Conservation (phyloP, 2,888 invertebrate genomes). For the Atherix ibis region DNA sequence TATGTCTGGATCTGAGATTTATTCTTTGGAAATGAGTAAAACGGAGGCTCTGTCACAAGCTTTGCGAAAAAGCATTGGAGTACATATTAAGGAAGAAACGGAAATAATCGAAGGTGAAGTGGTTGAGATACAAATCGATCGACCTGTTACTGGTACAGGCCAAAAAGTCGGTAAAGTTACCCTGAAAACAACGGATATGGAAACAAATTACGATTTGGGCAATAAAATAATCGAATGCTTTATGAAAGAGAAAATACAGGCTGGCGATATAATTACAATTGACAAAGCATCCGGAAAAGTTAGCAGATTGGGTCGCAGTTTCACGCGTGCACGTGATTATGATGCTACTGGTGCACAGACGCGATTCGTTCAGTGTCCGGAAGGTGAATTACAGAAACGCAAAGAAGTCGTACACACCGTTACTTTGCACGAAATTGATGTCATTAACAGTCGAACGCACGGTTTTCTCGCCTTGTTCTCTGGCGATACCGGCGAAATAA, state of each 20-base stretch:
- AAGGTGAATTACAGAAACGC: slow-evolving; percentile 94
- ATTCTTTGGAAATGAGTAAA: slow-evolving; percentile 97
- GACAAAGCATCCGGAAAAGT: slow-evolving; percentile 97
- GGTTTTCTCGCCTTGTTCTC: slow-evolving; percentile 96
- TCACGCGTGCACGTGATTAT: slow-evolving; percentile 91
- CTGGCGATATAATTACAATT: slow-evolving; percentile 94
- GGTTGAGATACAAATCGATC: slow-evolving; percentile 90
- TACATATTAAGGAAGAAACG: slow-evolving; percentile 92
- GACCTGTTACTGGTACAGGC: slow-evolving; percentile 80
- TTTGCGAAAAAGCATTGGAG: slow-evolving; percentile 92
- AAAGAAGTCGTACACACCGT: slow-evolving; percentile 97
- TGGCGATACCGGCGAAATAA: slow-evolving; percentile 98
- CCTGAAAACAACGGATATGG: slow-evolving; percentile 98
- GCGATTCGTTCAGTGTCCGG: slow-evolving; percentile 94
- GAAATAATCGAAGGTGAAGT: slow-evolving; percentile 99
- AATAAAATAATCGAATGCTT: slow-evolving; percentile 96
- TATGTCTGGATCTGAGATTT: slow-evolving; percentile 97
- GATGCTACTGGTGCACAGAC: slow-evolving; percentile 85
- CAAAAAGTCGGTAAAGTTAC: slow-evolving; percentile 75
- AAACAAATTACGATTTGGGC: slow-evolving; percentile 96
- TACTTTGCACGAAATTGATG: slow-evolving; percentile 97
- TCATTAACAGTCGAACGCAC: slow-evolving; percentile 95
- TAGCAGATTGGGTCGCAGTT: slow-evolving; percentile 80
- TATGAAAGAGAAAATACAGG: slow-evolving; percentile 89
- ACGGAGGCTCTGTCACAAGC: slow-evolving; percentile 96